Conservation (phyloP, 2,797 vertebrate species). For the Pelochelys cantorii region DNA sequence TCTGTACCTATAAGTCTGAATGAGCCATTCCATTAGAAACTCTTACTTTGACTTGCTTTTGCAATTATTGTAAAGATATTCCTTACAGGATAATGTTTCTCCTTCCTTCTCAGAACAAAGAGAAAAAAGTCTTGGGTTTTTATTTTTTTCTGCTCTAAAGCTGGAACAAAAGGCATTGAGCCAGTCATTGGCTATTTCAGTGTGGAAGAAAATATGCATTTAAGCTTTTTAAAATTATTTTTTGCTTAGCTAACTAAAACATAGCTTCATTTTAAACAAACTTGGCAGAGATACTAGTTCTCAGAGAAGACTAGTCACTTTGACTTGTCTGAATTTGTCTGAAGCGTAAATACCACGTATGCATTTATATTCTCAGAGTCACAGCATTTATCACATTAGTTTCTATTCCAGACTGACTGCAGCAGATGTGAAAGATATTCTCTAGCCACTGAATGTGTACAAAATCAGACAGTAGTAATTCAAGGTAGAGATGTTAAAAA, state of each 20-base stretch:
- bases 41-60: not conserved
- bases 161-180: not conserved
- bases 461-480: not conserved
- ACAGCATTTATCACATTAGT: not conserved
- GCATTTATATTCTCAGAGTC: not conserved
- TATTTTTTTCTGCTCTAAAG: not conserved
- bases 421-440: not conserved
- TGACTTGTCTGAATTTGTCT: not conserved
- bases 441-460: not conserved
- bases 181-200: not conserved
- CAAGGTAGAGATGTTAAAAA: not conserved
- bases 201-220: not conserved
- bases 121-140: not conserved
- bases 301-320: not conserved
- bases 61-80: not conserved
- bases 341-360: not conserved
- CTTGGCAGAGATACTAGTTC: not conserved
- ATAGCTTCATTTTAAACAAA: conserved; percentile 19
- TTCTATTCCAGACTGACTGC: not conserved
- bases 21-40: not conserved
- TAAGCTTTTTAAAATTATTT: not conserved
- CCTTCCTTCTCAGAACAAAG: not conserved
- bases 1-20: not conserved
- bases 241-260: not conserved
- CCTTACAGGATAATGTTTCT: not conserved